Evolutionary conservation across 2,113 vertebrate species (phyloP), one percentile per base, ranked within the genome.

Genomic region (Crotophaga sulcirostris): DNA sequence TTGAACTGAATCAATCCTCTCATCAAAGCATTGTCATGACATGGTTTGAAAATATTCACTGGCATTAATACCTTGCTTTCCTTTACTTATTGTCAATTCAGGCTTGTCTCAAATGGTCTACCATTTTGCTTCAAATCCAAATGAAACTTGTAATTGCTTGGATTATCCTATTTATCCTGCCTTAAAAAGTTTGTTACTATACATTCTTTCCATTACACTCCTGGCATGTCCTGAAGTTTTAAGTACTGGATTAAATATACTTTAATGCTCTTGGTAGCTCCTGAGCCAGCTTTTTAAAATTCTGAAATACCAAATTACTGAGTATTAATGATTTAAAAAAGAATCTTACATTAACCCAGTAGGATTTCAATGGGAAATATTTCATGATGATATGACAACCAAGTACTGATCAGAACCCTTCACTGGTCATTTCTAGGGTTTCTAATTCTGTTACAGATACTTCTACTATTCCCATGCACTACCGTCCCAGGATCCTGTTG

Each of bases 81-180:
- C 12, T 80, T 83, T 80, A 86, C 86, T 86, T 83, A 60, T 60
- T 69, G 36, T 66, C 86, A 84, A 69, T 95, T 90, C 36, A 87
- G 25, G 5, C 7, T 83, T 76, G 25, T 80, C 79, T 94, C 28
- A 81, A 92, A 86, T 36, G 55, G 45, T 86, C 44, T 15, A 45
- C 77, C 18, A 66, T 92, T 92, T 90, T 77, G 6, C 28, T 86
- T 94, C 13, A 3, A 81, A 87, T 69, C 42, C 70, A 81, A 96
- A 80, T 72, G 13, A 64, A 82, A 82, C 28, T 49, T 14, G 3
- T 72, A 68, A 79, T 79, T 89, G 9, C 15, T 85, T 82, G 45
- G 38, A 68, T 88, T 90, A 58, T 68, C 13, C 10, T 91, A 45
- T 93, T 87, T 87, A 87, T 76, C 78, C 36, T 76, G 83, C 34